phyloP scores from a whole-genome alignment of 2,888 invertebrate species.

The Troglohyphantes excavatus region DNA sequence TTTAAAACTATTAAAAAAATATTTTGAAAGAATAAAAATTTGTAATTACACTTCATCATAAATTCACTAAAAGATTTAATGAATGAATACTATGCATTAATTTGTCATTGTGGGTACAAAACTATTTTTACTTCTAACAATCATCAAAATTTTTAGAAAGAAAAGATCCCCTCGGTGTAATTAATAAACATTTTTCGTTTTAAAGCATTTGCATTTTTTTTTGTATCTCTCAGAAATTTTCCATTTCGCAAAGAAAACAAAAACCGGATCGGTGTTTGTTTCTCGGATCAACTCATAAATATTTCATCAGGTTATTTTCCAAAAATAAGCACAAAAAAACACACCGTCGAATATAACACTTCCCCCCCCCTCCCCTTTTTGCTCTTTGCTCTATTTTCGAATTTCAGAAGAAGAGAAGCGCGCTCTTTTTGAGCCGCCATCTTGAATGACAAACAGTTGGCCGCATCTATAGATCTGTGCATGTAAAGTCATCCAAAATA shows the following conservation, averaged over 20 bases:
- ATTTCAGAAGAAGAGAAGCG: slow-evolving; percentile 18
- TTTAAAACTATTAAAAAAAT: too few species aligned
- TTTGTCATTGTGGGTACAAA: too few species aligned
- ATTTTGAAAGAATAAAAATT: too few species aligned
- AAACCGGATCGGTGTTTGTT: slow-evolving; percentile 58
- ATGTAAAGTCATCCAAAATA: slow-evolving; percentile 62
- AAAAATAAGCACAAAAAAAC: neutral
- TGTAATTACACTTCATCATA: too few species aligned
- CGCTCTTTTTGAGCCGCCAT: slow-evolving; percentile 8
- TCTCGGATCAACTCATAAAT: slow-evolving; percentile 54
- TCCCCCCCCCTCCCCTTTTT: slow-evolving; percentile 6
- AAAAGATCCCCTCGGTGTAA: neutral
- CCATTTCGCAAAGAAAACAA: slow-evolving; percentile 41
- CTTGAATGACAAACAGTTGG: slow-evolving; percentile 69
- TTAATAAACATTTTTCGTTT: slow-evolving; percentile 1
- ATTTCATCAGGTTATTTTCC: slow-evolving; percentile 65
- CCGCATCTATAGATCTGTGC: neutral
- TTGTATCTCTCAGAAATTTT: slow-evolving; percentile 11
- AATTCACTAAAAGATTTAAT: too few species aligned
- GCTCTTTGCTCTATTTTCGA: neutral
- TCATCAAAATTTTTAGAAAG: neutral
- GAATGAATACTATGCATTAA: too few species aligned
- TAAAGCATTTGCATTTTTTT: slow-evolving; percentile 30
- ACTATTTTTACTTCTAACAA: neutral
- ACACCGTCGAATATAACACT: slow-evolving; percentile 58